Evolutionary conservation across 1,140 invertebrate genomes (phyloP), one percentile per base, ranked within the genome.

Genomic region (Saccostrea glomerata): DNA sequence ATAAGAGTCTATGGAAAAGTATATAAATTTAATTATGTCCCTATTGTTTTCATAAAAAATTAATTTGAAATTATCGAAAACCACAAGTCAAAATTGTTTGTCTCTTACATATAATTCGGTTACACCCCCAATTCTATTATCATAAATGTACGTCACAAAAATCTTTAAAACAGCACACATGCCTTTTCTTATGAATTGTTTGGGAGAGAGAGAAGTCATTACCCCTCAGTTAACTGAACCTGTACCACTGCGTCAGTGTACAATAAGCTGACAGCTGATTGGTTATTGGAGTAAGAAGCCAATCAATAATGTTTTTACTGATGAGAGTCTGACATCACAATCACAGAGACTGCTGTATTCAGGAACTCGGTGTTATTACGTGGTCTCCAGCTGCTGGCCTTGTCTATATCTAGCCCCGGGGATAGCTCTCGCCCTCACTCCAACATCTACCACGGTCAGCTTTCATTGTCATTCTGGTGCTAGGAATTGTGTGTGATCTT

Each of bases 271-370:
- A 77, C 25, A 77, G 70, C 30, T 77, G 70, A 77, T 77, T 77
- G 70, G 70, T 77, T 77, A 77, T 77, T 36, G 25, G 23, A 30
- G 70, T 30, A 77, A 77, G 70, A 77, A 30, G 25, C 70, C 25
- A 36, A 77, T 77, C 70, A 77, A 77, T 77, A 77, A 36, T 77
- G 13, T 77, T 30, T 36, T 30, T 30, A 77, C 25, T 25, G 23
- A 77, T 30, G 70, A 30, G 70, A 77, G 70, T 30, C 70, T 77
- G 70, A 77, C 70, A 77, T 77, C 70, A 77, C 23, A 77, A 25
- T 30, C 13, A 36, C 30, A 30, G 15, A 25, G 47, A 47, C 47
- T 47, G 47, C 9, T 47, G 47, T 47, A 47, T 47, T 63, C 58
- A 60, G 3, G 15, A 17, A 60, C 58, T 4, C 58, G 2, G 58